These are phyloP conservation scores for Chloropsis hardwickii DNA, from an alignment of 2,113 vertebrate genomes.

Conservation along the genomic window DNA sequence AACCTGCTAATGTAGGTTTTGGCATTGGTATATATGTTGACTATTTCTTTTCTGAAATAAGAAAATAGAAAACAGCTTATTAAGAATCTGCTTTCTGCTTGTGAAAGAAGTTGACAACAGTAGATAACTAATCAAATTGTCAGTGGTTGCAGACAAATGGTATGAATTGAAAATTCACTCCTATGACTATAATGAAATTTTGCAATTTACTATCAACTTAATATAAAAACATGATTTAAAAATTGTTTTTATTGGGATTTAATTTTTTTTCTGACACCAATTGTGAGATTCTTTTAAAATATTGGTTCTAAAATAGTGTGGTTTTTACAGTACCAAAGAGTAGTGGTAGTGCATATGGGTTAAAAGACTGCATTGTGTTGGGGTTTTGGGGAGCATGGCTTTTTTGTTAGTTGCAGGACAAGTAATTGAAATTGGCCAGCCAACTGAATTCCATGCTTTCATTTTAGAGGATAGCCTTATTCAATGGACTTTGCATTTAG, in stretches of 20 bases:
- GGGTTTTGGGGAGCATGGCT: neutral
- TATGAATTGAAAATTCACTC: neutral
- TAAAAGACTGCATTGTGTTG: neutral
- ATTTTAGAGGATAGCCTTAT: neutral
- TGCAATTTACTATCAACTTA: neutral
- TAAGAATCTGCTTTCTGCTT: neutral
- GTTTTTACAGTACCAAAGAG: neutral
- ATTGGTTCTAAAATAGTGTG: neutral
- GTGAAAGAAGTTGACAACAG: neutral
- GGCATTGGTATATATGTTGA: neutral
- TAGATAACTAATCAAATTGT: neutral
- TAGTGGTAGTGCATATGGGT: neutral
- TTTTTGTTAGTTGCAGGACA: neutral
- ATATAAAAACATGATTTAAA: neutral
- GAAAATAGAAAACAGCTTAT: neutral
- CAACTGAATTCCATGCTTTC: neutral
- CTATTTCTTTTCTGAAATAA: neutral
- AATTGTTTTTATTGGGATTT: neutral
- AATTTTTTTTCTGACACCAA: neutral
- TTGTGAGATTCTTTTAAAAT: neutral
- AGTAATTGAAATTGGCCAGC: neutral
- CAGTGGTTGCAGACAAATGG: neutral
- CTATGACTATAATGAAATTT: neutral
- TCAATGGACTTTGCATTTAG: neutral
- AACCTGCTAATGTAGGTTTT: neutral